These are phyloP conservation scores for Tetranychus piercei DNA, from an alignment of 2,888 invertebrate genomes.

Conservation along the genomic window DNA sequence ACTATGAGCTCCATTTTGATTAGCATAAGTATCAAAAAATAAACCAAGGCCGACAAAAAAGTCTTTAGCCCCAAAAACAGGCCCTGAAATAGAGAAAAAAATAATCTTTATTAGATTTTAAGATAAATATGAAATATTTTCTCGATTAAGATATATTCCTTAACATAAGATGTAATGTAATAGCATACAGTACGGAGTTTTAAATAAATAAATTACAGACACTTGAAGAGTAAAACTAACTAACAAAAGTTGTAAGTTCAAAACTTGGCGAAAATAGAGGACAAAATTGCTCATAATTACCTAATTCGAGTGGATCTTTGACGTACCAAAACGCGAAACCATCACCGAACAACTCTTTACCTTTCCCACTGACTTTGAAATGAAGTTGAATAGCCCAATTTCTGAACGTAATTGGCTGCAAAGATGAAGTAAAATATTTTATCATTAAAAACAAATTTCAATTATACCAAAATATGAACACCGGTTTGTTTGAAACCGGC, in stretches of 20 bases:
- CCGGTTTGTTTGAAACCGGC: neutral
- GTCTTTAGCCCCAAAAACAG: conserved; percentile 87
- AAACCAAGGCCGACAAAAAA: conserved; percentile 72
- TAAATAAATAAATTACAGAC: no score
- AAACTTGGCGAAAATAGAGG: no score
- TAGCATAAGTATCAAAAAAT: conserved; percentile 92
- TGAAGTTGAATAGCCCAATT: conserved; percentile 95
- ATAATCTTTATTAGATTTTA: neutral
- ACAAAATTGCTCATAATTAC: conserved; percentile 17
- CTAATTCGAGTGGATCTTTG: conserved; percentile 27
- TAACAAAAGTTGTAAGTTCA: neutral
- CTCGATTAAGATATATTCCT: neutral
- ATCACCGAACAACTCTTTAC: conserved; percentile 86
- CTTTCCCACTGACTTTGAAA: conserved; percentile 86
- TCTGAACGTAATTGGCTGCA: conserved; percentile 52
- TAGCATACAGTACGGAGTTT: no score
- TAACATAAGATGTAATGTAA: no score
- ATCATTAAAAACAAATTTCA: neutral
- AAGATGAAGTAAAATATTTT: conserved; percentile 23
- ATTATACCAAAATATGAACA: neutral
- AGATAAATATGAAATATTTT: neutral
- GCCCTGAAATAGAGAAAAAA: conserved; percentile 39
- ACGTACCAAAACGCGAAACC: conserved; percentile 87
- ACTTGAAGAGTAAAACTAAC: neutral
- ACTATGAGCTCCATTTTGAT: conserved; percentile 95